These are phyloP conservation scores for Uropsilus gracilis DNA, from an alignment of 2,113 vertebrate genomes.

Conservation along the genomic window DNA sequence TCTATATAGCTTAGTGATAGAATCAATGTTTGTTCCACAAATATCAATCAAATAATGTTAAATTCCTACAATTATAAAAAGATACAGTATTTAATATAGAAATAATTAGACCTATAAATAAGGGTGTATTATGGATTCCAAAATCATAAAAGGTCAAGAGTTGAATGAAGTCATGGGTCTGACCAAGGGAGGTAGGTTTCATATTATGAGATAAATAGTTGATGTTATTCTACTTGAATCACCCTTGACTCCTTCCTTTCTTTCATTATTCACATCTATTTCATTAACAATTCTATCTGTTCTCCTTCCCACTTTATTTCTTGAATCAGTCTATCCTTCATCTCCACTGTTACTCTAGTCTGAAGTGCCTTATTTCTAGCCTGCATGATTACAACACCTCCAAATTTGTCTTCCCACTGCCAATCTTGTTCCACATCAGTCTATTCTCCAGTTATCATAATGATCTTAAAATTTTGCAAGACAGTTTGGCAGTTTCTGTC, in stretches of 20 bases:
- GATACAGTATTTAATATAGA: background rate
- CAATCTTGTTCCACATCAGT: background rate
- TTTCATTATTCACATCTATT: constrained; percentile 21
- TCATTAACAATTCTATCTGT: constrained; percentile 46
- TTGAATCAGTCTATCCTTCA: background rate
- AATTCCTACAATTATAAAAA: background rate
- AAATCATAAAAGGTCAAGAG: constrained; percentile 24
- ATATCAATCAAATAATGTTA: background rate
- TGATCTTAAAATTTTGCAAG: constrained; percentile 38
- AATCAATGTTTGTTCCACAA: background rate
- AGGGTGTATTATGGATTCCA: background rate
- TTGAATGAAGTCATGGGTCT: background rate
- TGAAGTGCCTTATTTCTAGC: background rate
- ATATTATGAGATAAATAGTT: background rate
- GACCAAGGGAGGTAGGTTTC: background rate
- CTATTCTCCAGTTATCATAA: constrained; percentile 3
- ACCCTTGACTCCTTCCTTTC: background rate
- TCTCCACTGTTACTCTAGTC: background rate
- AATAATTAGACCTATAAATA: background rate
- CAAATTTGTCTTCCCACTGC: background rate
- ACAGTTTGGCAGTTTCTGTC: constrained; percentile 46
- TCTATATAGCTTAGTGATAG: background rate
- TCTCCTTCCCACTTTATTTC: background rate
- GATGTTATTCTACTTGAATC: background rate
- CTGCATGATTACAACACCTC: background rate